Conservation (phyloP, 2,113 vertebrate genomes). For the Hydropotes inermis region DNA sequence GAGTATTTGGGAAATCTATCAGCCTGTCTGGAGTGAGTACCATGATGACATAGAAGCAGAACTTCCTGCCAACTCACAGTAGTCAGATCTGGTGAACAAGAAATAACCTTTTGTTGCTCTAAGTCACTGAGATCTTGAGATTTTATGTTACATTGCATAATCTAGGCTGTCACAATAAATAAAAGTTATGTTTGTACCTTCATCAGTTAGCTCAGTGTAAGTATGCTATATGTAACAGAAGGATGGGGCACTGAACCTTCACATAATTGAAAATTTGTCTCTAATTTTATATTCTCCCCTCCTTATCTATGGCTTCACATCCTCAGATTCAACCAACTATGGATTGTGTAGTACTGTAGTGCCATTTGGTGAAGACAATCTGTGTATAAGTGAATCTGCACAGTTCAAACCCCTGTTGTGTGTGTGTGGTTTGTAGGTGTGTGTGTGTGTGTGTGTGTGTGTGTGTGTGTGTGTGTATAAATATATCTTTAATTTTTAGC, state of each 20-base stretch:
- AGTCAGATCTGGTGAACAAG: background rate
- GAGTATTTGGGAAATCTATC: background rate
- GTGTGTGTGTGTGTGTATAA: rapidly evolving
- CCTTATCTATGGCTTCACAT: background rate
- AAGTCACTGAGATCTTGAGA: background rate
- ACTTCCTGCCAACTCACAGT: background rate
- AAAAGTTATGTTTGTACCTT: background rate
- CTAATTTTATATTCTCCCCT: background rate
- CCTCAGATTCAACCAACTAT: background rate
- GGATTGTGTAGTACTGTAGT: background rate
- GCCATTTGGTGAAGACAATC: background rate
- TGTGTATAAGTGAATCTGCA: background rate
- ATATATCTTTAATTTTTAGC: background rate
- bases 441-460: rapidly evolving
- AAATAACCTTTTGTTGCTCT: background rate
- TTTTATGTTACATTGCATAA: background rate
- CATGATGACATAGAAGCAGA: background rate
- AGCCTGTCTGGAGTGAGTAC: background rate
- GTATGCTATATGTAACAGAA: background rate
- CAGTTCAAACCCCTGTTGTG: background rate
- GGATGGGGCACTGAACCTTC: rapidly evolving
- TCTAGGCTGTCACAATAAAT: background rate
- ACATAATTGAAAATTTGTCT: background rate
- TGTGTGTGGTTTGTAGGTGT: background rate
- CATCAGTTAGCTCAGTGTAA: background rate